Conservation (phyloP, 2,113 vertebrate genomes). For the Stigmatopora argus region DNA sequence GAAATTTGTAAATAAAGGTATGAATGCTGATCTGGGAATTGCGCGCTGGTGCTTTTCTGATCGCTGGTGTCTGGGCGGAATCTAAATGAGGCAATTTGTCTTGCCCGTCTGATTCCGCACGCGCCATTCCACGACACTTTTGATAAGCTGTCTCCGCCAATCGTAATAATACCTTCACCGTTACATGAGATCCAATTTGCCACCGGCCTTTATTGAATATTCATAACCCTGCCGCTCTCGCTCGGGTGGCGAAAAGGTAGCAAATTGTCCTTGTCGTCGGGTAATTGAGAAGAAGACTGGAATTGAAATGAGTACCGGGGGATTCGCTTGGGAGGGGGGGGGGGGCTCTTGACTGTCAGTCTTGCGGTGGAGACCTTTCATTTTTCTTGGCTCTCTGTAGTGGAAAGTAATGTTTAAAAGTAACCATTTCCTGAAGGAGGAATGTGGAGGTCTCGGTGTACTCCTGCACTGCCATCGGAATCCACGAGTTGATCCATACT, state of each 20-base stretch:
- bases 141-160: constrained; percentile 37
- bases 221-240: constrained; percentile 23
- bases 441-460: too few species aligned
- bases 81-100: constrained; percentile 64
- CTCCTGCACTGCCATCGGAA: too few species aligned
- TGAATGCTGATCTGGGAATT: constrained; percentile 26
- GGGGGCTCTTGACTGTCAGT: constrained; percentile 22
- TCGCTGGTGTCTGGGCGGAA: constrained; percentile 50
- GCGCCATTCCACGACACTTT: constrained; percentile 51
- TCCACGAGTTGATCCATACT: too few species aligned
- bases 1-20: constrained; percentile 73
- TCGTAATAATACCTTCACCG: constrained; percentile 34
- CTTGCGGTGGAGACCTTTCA: constrained; percentile 32
- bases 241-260: constrained; percentile 24
- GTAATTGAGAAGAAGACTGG: constrained; percentile 23
- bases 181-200: constrained; percentile 33
- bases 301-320: constrained; percentile 25
- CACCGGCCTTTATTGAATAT: constrained; percentile 42
- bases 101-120: constrained; percentile 51
- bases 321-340: neutral
- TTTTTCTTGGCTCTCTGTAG: constrained; percentile 31
- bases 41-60: constrained; percentile 22
- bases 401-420: neutral
- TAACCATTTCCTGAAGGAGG: too few species aligned
- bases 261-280: constrained; percentile 20